A percentile compares a stretch with the other conserved stretches of the same genome.
These are phyloP conservation scores for Austrofundulus limnaeus DNA, from an alignment of 2,113 vertebrate species.

Conservation along the genomic window DNA sequence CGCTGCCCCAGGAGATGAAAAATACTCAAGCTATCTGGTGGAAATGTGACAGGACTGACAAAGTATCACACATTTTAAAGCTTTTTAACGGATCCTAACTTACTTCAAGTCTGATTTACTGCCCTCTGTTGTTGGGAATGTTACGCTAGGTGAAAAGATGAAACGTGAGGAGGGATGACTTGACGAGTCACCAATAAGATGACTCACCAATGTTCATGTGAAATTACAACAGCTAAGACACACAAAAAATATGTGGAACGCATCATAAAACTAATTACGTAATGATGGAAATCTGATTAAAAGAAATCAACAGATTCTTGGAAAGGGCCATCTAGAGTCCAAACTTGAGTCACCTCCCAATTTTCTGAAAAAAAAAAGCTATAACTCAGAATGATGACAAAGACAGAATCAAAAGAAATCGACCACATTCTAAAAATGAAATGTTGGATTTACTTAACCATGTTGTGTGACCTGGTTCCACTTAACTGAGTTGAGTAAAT, in stretches of 20 bases:
- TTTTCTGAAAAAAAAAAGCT: not conserved
- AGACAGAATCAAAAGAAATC: not conserved
- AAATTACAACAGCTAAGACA: not conserved
- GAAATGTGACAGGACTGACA: not conserved
- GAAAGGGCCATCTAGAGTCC: not conserved
- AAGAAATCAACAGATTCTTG: not conserved
- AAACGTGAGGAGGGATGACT: not conserved
- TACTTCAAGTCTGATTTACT: slow-evolving; percentile 1
- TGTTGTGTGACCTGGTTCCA: too few species aligned
- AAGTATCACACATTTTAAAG: not conserved
- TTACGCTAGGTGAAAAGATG: not conserved
- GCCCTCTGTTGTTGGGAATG: slow-evolving; percentile 17
- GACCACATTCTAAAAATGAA: too few species aligned
- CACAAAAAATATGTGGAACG: not conserved
- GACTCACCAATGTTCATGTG: slow-evolving; percentile 13
- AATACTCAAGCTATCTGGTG: not conserved
- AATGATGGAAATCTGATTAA: not conserved
- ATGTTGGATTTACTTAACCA: too few species aligned
- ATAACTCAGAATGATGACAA: too few species aligned
- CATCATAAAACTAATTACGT: not conserved
- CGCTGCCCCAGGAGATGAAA: not conserved
- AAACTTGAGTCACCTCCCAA: not conserved
- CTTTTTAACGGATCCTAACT: not conserved
- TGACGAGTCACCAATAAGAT: slow-evolving; percentile 22
- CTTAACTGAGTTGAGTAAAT: too few species aligned